A percentile compares a stretch with the other conserved stretches of the same genome.
Evolutionary conservation across 2,888 invertebrate species (phyloP).

Genomic region (Mayetiola destructor): DNA sequence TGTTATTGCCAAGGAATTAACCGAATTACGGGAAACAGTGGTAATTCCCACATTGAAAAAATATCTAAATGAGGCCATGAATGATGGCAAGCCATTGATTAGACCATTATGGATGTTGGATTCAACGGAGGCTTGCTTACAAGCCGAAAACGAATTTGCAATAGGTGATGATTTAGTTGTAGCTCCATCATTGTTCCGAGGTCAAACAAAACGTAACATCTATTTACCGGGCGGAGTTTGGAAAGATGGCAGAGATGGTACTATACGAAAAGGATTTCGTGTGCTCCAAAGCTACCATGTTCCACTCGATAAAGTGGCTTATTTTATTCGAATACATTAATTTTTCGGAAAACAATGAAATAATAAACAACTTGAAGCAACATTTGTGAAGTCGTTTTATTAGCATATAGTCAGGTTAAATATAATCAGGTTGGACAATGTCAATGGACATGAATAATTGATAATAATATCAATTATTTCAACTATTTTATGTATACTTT

Average conservation of each 20-base stretch:
- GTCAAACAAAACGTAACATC: conserved; percentile 57
- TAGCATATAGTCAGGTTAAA: too few relatives aligned
- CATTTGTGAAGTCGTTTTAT: too few relatives aligned
- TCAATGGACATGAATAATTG: too few relatives aligned
- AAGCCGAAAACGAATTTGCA: conserved; percentile 71
- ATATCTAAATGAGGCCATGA: conserved; percentile 61
- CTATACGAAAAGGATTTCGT: conserved; percentile 69
- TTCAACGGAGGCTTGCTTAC: conserved; percentile 58
- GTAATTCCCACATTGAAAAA: conserved; percentile 64
- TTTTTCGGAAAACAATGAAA: too few relatives aligned
- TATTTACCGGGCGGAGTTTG: conserved; percentile 84
- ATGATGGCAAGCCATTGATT: conserved; percentile 69
- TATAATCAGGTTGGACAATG: too few relatives aligned
- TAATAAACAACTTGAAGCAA: too few relatives aligned
- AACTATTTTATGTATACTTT: too few relatives aligned
- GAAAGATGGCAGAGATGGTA: conserved; percentile 82
- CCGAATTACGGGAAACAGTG: conserved; percentile 55
- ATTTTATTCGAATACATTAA: conserved; percentile 71
- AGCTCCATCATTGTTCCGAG: conserved; percentile 65
- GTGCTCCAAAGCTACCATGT: conserved; percentile 84
- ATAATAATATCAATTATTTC: too few relatives aligned
- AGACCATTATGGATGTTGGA: conserved; percentile 84
- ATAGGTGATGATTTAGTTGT: conserved; percentile 83
- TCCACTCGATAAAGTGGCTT: conserved; percentile 62
- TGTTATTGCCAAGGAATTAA: conserved; percentile 61